Evolutionary conservation across 2,888 invertebrate species (phyloP).

Genomic region (Parnassius mnemosyne): DNA sequence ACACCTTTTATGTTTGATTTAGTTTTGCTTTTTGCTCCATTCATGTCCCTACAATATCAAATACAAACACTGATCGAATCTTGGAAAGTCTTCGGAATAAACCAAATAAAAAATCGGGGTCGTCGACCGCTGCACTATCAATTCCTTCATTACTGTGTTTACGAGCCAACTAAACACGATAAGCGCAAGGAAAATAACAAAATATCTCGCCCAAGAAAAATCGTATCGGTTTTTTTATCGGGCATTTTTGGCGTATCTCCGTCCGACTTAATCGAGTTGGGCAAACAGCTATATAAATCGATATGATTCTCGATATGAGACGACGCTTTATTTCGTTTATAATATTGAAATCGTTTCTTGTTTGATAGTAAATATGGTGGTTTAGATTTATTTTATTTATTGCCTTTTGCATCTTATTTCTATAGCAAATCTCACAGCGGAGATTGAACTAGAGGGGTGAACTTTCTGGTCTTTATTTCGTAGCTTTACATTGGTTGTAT

Average conservation of each 20-base stretch:
- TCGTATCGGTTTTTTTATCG: conserved; percentile 53
- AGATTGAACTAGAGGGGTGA: too few relatives aligned
- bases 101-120: conserved; percentile 39
- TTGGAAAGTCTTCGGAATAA: conserved; percentile 23
- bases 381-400: conserved; percentile 10
- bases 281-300: conserved; percentile 58
- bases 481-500: too few relatives aligned
- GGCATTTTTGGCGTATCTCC: conserved; percentile 64
- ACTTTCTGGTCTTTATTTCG: too few relatives aligned
- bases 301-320: conserved; percentile 57
- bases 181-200: conserved; percentile 66
- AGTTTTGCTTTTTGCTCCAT: conserved; percentile 12
- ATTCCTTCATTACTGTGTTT: conserved; percentile 69
- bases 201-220: conserved; percentile 61
- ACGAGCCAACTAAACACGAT: conserved; percentile 65
- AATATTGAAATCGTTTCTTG: conserved; percentile 48
- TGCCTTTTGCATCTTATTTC: neutral
- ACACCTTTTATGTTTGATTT: conserved; percentile 9
- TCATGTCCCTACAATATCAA: conserved; percentile 22
- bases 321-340: conserved; percentile 47
- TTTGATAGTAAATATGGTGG: conserved; percentile 13
- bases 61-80: conserved; percentile 21
- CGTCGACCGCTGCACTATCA: conserved; percentile 58
- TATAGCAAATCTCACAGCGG: too few relatives aligned
- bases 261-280: conserved; percentile 66